A percentile compares a stretch with the other conserved stretches of the same genome.
These are phyloP conservation scores for Caenorhabditis japonica DNA, from an alignment of 2,888 invertebrate species.

Conservation along the genomic window DNA sequence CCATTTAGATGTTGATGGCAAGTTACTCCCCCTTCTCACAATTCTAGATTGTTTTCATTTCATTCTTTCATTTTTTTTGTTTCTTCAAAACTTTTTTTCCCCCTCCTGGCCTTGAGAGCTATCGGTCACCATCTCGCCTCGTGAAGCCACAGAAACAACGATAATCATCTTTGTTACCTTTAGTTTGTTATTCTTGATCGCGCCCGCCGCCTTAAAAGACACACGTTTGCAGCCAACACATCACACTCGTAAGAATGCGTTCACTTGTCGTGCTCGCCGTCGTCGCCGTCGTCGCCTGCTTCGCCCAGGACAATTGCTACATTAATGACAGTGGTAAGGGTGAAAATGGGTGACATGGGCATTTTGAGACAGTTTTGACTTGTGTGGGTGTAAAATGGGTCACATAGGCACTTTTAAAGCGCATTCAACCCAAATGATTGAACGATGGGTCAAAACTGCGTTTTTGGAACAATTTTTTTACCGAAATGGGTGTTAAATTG, in stretches of 20 bases:
- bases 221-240: not conserved
- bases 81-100: not conserved
- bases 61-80: constrained; percentile 21
- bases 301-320: constrained; percentile 69
- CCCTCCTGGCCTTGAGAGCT: constrained; percentile 21
- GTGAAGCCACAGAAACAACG: constrained; percentile 14
- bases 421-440: too few relatives aligned
- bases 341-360: not conserved
- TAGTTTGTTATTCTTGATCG: not conserved
- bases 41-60: not conserved
- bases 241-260: constrained; percentile 46
- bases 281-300: constrained; percentile 47
- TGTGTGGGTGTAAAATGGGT: too few relatives aligned
- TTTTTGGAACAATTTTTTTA: too few relatives aligned
- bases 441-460: too few relatives aligned
- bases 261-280: constrained; percentile 44
- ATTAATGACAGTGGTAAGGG: constrained; percentile 72
- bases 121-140: constrained; percentile 16
- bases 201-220: not conserved
- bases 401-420: too few relatives aligned
- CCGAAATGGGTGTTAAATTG: too few relatives aligned
- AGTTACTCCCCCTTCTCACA: not conserved
- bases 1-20: not conserved
- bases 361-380: too few relatives aligned
- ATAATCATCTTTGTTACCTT: constrained; percentile 6